Percentiles rank a stretch among this genome's conserved stretches.
phyloP scores from a whole-genome alignment of 1,140 invertebrate species.

The Trissolcus basalis region DNA sequence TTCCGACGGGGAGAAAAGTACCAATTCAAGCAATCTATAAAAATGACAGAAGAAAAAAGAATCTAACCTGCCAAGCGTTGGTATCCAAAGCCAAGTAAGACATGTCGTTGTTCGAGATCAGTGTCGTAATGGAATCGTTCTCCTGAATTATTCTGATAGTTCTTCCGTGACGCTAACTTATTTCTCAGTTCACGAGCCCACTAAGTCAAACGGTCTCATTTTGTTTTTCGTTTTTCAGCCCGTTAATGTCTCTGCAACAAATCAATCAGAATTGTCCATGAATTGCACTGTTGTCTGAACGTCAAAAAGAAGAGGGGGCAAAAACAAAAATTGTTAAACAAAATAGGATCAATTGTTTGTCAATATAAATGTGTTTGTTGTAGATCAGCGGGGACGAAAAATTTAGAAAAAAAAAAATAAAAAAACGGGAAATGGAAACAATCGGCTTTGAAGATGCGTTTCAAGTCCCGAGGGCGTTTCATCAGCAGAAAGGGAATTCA shows the following conservation, averaged over 20 bases:
- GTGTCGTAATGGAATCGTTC: conserved; percentile 57
- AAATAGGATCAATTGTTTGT: too few relatives aligned
- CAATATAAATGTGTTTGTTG: too few relatives aligned
- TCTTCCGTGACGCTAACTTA: conserved; percentile 34
- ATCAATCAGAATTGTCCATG: not conserved
- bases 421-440: conserved; percentile 41
- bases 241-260: conserved; percentile 29
- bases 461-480: conserved; percentile 67
- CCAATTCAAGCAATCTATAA: too few relatives aligned
- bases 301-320: too few relatives aligned
- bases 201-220: conserved; percentile 47
- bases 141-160: conserved; percentile 45
- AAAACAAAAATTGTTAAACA: too few relatives aligned
- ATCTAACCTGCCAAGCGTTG: conserved; percentile 75
- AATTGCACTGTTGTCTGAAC: too few relatives aligned
- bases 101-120: conserved; percentile 68
- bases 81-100: conserved; percentile 75
- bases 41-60: too few relatives aligned
- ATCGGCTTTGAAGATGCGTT: conserved; percentile 59
- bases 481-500: conserved; percentile 73
- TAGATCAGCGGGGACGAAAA: not conserved
- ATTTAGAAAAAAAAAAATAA: too few relatives aligned
- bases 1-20: too few relatives aligned
- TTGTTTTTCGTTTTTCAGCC: conserved; percentile 8
- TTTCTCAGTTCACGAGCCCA: conserved; percentile 65